Evolutionary conservation across 2,888 invertebrate species (phyloP).

Genomic region (Apocheima hispidaria): DNA sequence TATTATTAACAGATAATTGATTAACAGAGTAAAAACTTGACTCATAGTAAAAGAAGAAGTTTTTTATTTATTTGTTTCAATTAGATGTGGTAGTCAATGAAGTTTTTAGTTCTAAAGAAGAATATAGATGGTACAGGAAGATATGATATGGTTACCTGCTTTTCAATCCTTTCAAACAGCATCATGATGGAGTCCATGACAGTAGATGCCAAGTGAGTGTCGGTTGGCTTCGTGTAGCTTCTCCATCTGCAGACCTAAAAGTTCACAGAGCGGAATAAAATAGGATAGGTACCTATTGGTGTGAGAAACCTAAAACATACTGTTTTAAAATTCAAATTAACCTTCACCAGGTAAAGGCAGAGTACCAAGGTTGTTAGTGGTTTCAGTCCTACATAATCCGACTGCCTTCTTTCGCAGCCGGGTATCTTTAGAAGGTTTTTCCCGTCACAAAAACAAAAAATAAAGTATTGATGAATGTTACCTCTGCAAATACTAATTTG

Average conservation of each 20-base stretch:
- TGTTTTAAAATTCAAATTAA: no score
- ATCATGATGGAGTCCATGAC: conserved; percentile 99
- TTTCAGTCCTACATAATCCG: no score
- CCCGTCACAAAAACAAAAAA: no score
- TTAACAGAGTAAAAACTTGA: no score
- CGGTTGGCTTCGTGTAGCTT: conserved; percentile 97
- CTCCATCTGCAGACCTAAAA: conserved; percentile 95
- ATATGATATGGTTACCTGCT: conserved; percentile 87
- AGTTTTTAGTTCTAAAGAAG: not conserved
- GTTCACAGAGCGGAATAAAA: not conserved
- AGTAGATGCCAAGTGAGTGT: conserved; percentile 96
- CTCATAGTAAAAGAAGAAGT: no score
- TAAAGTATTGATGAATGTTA: conserved; percentile 41
- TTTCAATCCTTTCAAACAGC: conserved; percentile 97
- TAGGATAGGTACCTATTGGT: not conserved
- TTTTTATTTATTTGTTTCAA: no score
- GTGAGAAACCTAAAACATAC: not conserved
- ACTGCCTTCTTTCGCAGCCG: no score
- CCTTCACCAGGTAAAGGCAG: no score
- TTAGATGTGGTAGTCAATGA: no score
- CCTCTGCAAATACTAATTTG: conserved; percentile 98
- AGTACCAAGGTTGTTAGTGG: no score
- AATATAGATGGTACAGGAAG: not conserved
- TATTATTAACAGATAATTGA: no score
- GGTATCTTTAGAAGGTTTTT: no score